Evolutionary conservation across 2,797 vertebrate genomes (phyloP).

Genomic region (Oreortyx pictus): DNA sequence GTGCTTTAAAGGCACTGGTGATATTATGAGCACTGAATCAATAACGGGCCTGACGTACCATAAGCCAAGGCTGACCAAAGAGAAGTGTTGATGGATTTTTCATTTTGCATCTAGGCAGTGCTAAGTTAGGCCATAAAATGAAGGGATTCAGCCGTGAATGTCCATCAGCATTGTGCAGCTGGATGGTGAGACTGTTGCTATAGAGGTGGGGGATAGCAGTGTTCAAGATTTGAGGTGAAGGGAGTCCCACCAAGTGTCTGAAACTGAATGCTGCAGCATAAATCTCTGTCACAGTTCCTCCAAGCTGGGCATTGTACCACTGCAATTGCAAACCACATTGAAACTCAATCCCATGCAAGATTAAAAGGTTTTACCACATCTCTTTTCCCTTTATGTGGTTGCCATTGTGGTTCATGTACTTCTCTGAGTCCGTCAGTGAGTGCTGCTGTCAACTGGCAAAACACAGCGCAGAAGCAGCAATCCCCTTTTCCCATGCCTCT

Average conservation of each 20-base stretch:
- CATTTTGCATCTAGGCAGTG: too few relatives aligned
- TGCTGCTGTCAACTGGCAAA: background rate
- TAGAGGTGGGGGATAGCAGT: rapidly evolving
- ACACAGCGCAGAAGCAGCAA: background rate
- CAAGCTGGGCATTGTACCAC: background rate
- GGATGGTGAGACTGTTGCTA: background rate
- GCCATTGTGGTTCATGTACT: rapidly evolving
- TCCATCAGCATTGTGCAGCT: background rate
- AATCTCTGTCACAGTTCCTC: background rate
- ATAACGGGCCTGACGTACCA: background rate
- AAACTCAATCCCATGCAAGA: background rate
- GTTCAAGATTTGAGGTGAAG: background rate
- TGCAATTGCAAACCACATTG: background rate
- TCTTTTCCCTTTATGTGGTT: background rate
- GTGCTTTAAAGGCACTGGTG: background rate
- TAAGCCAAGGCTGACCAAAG: background rate
- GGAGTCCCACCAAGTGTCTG: background rate
- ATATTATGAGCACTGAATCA: background rate
- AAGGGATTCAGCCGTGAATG: background rate
- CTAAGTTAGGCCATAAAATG: too few relatives aligned
- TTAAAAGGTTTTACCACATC: background rate
- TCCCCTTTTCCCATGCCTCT: rapidly evolving
- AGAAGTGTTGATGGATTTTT: background rate
- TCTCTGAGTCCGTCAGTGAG: background rate
- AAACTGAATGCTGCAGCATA: background rate